Percentiles rank a stretch among this genome's conserved stretches.
Conservation (phyloP, 2,113 vertebrate genomes). For the Sphaerodactylus townsendi region DNA sequence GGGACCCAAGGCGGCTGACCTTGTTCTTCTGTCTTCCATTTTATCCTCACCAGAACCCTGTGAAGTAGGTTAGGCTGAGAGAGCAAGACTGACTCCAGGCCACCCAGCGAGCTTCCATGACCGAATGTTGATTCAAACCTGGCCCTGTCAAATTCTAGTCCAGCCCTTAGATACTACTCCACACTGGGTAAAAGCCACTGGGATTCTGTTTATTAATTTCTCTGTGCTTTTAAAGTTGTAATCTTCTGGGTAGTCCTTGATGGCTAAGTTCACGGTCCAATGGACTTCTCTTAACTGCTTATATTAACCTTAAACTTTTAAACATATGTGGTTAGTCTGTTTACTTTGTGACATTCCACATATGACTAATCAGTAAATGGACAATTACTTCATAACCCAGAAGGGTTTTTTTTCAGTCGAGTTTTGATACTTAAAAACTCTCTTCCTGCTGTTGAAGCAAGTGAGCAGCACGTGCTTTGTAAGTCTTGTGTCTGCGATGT, state of each 20-base stretch:
- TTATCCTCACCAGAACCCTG: no score
- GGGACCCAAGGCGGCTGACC: no score
- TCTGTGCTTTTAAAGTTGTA: background rate
- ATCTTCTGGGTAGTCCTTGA: background rate
- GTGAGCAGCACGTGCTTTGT: background rate
- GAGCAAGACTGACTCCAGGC: no score
- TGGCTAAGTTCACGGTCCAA: no score
- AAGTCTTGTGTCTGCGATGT: background rate
- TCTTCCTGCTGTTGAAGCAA: background rate
- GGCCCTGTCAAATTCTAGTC: no score
- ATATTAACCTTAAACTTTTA: background rate
- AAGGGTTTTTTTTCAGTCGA: background rate
- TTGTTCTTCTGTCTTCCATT: no score
- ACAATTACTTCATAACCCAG: background rate
- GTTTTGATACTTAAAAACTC: background rate
- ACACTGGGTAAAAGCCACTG: background rate
- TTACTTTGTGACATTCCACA: background rate
- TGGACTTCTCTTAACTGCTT: background rate
- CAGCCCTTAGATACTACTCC: no score
- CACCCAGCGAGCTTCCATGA: no score
- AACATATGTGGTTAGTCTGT: background rate
- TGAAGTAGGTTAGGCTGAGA: no score
- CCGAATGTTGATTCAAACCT: no score
- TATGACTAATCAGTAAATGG: background rate
- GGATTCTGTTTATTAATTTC: background rate